These are phyloP conservation scores for Poeciliopsis presidionis DNA, from an alignment of 2,797 vertebrate species.

Conservation along the genomic window DNA sequence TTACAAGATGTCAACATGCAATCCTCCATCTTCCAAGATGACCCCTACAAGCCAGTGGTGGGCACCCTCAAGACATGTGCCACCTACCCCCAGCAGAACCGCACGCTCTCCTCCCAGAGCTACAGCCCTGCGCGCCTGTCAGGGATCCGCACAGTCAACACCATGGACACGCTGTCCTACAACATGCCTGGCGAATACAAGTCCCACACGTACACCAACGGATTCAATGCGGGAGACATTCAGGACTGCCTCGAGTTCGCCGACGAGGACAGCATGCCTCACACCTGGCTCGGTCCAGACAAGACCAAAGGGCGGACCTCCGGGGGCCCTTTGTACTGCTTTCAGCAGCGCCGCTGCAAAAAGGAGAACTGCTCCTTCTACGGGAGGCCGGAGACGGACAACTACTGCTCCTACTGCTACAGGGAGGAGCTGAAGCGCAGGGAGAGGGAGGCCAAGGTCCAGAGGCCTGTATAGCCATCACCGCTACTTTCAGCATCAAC, in stretches of 20 bases:
- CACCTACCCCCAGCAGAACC: conserved; percentile 98
- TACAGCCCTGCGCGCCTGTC: conserved; percentile 93
- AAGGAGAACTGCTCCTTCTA: conserved; percentile 98
- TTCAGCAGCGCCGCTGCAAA: conserved; percentile 95
- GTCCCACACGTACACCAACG: conserved; percentile 95
- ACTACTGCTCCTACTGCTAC: conserved; percentile 98
- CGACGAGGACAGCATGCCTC: conserved; percentile 88
- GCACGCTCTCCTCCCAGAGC: conserved; percentile 95
- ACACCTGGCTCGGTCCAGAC: conserved; percentile 89
- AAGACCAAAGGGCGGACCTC: conserved; percentile 88
- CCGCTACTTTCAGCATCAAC: conserved; percentile 58
- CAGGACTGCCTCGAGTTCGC: conserved; percentile 94
- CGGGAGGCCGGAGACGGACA: conserved; percentile 94
- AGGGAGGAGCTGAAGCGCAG: conserved; percentile 95
- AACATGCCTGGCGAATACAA: conserved; percentile 91
- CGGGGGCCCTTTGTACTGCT: conserved; percentile 87
- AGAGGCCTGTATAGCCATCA: conserved; percentile 88
- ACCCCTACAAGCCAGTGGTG: conserved; percentile 88
- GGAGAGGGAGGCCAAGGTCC: conserved; percentile 90
- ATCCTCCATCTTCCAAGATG: conserved; percentile 90
- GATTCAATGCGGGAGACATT: conserved; percentile 87
- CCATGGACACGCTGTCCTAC: conserved; percentile 88
- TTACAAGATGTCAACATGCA: conserved; percentile 90
- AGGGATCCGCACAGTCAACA: conserved; percentile 89
- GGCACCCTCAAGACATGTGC: conserved; percentile 94